Percentiles rank a stretch among this genome's conserved stretches.
Evolutionary conservation across 2,797 vertebrate genomes (phyloP).

Genomic region (Poeciliopsis presidionis): DNA sequence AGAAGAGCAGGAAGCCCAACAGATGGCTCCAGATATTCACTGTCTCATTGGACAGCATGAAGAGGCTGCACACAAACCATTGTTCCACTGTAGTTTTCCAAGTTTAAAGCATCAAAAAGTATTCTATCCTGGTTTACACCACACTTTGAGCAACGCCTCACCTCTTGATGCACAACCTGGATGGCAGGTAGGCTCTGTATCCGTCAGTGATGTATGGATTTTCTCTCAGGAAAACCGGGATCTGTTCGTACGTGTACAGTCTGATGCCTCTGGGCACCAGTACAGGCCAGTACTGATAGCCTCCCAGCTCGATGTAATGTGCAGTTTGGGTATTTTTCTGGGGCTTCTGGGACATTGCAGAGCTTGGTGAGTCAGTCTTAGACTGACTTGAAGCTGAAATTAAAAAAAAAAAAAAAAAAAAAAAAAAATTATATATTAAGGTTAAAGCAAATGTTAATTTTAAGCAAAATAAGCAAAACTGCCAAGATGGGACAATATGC

Average conservation of each 20-base stretch:
- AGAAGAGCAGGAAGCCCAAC: slow-evolving; percentile 94
- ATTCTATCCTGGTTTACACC: neutral
- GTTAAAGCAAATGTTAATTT: neutral
- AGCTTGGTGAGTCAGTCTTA: slow-evolving; percentile 2
- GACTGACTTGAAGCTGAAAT: slow-evolving; percentile 29
- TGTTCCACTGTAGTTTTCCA: neutral
- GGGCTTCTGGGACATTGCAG: slow-evolving; percentile 69
- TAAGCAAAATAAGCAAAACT: neutral
- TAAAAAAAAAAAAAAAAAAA: neutral
- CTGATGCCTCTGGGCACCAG: slow-evolving; percentile 92
- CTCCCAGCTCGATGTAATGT: slow-evolving; percentile 93
- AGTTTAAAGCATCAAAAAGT: neutral
- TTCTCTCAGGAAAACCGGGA: slow-evolving; percentile 90
- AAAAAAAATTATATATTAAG: neutral
- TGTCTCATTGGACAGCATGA: slow-evolving; percentile 95
- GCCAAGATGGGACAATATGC: neutral
- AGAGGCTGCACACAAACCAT: slow-evolving; percentile 80
- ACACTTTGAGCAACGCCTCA: slow-evolving; percentile 53
- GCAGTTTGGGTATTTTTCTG: slow-evolving; percentile 81
- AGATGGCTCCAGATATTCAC: slow-evolving; percentile 98
- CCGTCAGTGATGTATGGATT: slow-evolving; percentile 98
- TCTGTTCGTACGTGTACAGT: slow-evolving; percentile 95
- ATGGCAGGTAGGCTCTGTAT: slow-evolving; percentile 94
- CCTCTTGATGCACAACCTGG: slow-evolving; percentile 94
- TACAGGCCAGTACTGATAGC: slow-evolving; percentile 97